Evolutionary conservation across 2,113 vertebrate genomes (phyloP), one percentile per base, ranked within the genome.

Genomic region (Notiomystis cincta): DNA sequence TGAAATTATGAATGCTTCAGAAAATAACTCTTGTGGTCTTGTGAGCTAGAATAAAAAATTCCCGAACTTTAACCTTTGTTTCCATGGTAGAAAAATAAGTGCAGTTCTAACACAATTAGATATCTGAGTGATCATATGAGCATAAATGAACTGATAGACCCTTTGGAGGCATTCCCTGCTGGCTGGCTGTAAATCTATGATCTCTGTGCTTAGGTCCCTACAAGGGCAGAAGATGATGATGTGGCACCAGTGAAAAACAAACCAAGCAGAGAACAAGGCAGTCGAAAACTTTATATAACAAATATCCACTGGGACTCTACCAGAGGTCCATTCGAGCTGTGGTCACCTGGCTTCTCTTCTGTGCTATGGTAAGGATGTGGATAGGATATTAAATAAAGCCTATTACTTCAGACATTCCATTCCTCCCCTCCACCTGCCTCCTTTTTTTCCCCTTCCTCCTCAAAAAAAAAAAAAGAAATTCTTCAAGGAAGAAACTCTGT

Each of bases 351-450:
- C 19, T 66, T 62, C 19, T 51, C 20, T 33, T 93, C 12, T 3
- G 0, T 56, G 27, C n/a, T 37, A 15, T 51, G n/a, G 7, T 54
- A 33, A 73, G 47, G 56, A n/a, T 44, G 33, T 56, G 35, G 13
- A 8, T 82, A 33, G 3, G 0, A 23, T 51, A 11, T 54, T 47
- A 65, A 90, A 72, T 25, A 57, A 78, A 60, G 2, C 4, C 2
- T 11, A 2, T 23, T 3, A 13, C 7, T 6, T 54, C 11, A 15
- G 21, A 77, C 38, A 60, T 8, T n/a, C 11, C 10, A 4, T 15
- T 48, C 1, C 1, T 2, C 2, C 4, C 4, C 7, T 5, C 7
- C 3, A 7, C 4, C 5, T 2, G 5, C 5, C 14, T 11, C 2
- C 4, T n/a, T 40, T 28, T 20, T 33, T 4, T 0, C 0, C 3